Conservation (phyloP, 2,888 invertebrate species). For the Allophyes oxyacanthae region DNA sequence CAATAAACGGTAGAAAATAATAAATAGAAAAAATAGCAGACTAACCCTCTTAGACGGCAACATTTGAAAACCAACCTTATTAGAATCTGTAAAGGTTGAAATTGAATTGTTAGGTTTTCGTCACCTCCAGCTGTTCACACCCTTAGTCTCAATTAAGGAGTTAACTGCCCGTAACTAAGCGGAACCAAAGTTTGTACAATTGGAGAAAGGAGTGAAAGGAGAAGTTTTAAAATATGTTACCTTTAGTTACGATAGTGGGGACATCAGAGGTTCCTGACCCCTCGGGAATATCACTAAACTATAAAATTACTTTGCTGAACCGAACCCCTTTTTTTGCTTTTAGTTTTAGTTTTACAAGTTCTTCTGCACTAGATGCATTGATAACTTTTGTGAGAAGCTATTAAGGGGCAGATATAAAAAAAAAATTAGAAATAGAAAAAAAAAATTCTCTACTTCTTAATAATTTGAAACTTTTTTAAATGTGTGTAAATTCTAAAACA, state of each 20-base stretch:
- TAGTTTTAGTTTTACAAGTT: neutral
- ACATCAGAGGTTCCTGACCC: constrained; percentile 32
- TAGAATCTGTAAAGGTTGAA: constrained; percentile 1
- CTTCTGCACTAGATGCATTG: too few species aligned
- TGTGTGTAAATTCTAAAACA: too few species aligned
- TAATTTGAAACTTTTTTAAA: too few species aligned
- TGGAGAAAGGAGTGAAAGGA: constrained; percentile 30
- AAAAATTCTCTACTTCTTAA: too few species aligned
- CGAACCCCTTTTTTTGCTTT: constrained; percentile 1
- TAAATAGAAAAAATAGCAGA: constrained; percentile 27
- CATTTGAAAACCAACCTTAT: constrained; percentile 22
- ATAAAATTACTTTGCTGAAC: constrained; percentile 3
- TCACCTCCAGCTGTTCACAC: constrained; percentile 20
- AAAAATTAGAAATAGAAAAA: too few species aligned
- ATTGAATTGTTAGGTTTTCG: neutral
- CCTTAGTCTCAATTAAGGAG: constrained; percentile 41
- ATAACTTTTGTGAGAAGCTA: too few species aligned
- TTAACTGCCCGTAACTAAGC: constrained; percentile 43
- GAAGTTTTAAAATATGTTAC: constrained; percentile 40
- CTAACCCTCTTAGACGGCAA: constrained; percentile 14
- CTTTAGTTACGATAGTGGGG: constrained; percentile 14
- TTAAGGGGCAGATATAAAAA: too few species aligned
- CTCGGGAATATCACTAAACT: constrained; percentile 2
- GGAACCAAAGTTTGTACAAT: constrained; percentile 44
- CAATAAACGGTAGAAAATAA: constrained; percentile 30